phyloP scores from a whole-genome alignment of 2,888 invertebrate genomes.

The Drosophila stalkeri region DNA sequence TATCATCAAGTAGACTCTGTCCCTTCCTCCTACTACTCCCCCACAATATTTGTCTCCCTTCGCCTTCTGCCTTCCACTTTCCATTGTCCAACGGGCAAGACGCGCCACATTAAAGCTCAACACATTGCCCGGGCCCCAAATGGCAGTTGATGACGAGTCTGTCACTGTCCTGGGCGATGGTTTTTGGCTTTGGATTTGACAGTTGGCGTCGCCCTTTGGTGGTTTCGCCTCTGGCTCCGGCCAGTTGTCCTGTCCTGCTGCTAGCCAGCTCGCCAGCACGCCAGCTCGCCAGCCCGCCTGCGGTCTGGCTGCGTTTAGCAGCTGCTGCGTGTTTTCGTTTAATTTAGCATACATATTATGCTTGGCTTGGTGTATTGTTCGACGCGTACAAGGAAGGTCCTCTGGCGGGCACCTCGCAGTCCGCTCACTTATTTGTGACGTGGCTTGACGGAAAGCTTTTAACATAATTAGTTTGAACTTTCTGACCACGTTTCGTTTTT shows the following conservation, averaged over 20 bases:
- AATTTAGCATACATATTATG: conserved; percentile 65
- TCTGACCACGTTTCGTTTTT: conserved; percentile 84
- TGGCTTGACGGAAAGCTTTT: conserved; percentile 81
- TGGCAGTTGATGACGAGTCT: conserved; percentile 39
- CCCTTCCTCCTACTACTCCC: background rate
- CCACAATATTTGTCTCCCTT: background rate
- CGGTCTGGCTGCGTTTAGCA: conserved; percentile 37
- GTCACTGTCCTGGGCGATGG: conserved; percentile 26
- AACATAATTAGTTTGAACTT: conserved; percentile 85
- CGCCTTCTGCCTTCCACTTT: background rate
- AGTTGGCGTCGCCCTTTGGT: conserved; percentile 44
- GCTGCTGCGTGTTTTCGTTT: conserved; percentile 65
- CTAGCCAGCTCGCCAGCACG: background rate
- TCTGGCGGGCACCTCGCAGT: conserved; percentile 24
- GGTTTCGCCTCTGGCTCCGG: conserved; percentile 22
- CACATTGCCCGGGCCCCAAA: conserved; percentile 29
- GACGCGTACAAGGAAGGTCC: conserved; percentile 33
- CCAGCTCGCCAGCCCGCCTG: conserved; percentile 7
- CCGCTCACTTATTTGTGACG: conserved; percentile 61
- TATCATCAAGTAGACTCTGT: conserved; percentile 41
- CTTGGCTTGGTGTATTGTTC: conserved; percentile 60
- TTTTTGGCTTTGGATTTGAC: conserved; percentile 47
- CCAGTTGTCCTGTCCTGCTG: conserved; percentile 4
- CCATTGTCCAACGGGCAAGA: conserved; percentile 5
- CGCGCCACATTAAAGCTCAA: conserved; percentile 56